Percentiles rank a stretch among this genome's conserved stretches.
These are phyloP conservation scores for Hylaeus volcanicus DNA, from an alignment of 1,140 invertebrate species.

Conservation along the genomic window DNA sequence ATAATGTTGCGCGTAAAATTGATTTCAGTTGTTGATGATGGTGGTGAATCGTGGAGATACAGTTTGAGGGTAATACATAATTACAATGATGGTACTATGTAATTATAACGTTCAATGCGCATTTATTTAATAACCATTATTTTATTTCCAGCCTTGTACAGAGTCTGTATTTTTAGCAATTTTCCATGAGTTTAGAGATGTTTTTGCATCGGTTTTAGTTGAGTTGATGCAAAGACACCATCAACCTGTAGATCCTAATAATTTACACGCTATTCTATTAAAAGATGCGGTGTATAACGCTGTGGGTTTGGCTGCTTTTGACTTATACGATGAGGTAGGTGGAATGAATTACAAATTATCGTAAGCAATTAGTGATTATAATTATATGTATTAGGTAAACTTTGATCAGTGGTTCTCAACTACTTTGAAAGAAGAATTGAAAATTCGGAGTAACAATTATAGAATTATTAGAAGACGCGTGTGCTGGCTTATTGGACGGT, in stretches of 20 bases:
- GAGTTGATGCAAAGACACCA: slow-evolving; percentile 85
- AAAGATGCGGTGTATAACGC: slow-evolving; percentile 98
- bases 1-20: neutral
- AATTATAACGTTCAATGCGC: slow-evolving; percentile 28
- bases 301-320: slow-evolving; percentile 92
- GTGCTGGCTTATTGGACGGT: slow-evolving; percentile 89
- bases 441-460: slow-evolving; percentile 91
- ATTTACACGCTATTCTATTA: slow-evolving; percentile 89
- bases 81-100: slow-evolving; percentile 24
- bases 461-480: slow-evolving; percentile 93
- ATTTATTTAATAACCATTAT: slow-evolving; percentile 60
- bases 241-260: slow-evolving; percentile 83
- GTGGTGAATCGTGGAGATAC: slow-evolving; percentile 95
- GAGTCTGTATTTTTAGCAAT: slow-evolving; percentile 92
- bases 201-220: slow-evolving; percentile 88
- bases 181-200: slow-evolving; percentile 89
- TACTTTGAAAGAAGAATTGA: slow-evolving; percentile 90
- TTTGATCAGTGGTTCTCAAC: slow-evolving; percentile 96
- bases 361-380: slow-evolving; percentile 21
- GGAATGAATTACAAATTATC: slow-evolving; percentile 3
- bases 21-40: slow-evolving; percentile 88
- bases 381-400: slow-evolving; percentile 83
- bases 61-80: slow-evolving; percentile 86
- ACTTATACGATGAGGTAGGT: slow-evolving; percentile 93
- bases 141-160: slow-evolving; percentile 87